Conservation (phyloP, 2,888 invertebrate genomes). For the Tipula unca region DNA sequence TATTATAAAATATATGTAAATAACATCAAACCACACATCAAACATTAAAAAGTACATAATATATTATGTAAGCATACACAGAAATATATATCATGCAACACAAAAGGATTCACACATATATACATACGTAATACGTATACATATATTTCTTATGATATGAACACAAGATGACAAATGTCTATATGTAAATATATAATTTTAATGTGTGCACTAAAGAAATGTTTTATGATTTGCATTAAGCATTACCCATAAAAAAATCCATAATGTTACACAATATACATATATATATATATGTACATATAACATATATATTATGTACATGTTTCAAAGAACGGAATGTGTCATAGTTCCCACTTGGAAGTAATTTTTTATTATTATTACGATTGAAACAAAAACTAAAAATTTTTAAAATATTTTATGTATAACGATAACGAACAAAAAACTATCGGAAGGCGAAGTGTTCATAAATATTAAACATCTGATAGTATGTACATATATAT, state of each 20-base stretch:
- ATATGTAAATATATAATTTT: neutral
- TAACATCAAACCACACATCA: neutral
- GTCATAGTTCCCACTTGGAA: neutral
- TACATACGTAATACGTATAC: neutral
- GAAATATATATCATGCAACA: neutral
- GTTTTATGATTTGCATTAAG: neutral
- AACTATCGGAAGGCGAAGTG: neutral
- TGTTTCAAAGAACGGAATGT: neutral
- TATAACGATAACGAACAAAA: neutral
- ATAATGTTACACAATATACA: neutral
- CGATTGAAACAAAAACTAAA: neutral
- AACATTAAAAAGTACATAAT: neutral
- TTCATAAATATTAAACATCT: neutral
- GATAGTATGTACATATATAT: too few relatives aligned
- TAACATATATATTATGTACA: too few relatives aligned
- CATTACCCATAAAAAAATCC: neutral
- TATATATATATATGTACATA: too few relatives aligned
- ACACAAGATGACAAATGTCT: neutral
- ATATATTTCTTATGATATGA: too few relatives aligned
- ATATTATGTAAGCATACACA: neutral
- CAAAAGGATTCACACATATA: neutral
- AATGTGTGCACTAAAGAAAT: neutral
- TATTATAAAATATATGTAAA: neutral
- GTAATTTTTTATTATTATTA: neutral
- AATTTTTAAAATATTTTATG: neutral